Percentiles rank a stretch among this genome's conserved stretches.
Evolutionary conservation across 2,797 vertebrate genomes (phyloP).

Genomic region (Tinamus major): DNA sequence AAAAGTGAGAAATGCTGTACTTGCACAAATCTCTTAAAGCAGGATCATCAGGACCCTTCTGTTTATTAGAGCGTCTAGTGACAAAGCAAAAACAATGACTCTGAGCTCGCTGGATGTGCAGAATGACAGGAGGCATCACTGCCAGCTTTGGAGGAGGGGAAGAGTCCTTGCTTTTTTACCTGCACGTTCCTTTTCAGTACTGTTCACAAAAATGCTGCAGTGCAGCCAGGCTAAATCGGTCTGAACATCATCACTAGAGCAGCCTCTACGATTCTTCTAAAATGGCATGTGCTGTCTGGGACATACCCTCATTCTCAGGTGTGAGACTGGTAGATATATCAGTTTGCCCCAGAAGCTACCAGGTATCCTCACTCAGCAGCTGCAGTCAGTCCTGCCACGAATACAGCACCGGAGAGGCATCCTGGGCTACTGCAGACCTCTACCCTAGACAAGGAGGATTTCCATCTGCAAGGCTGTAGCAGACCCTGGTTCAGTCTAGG

Average conservation of each 20-base stretch:
- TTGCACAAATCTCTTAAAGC: not conserved
- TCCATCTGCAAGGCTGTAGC: not conserved
- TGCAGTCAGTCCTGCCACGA: not conserved
- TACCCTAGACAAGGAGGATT: not conserved
- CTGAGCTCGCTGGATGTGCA: not conserved
- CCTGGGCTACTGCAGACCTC: not conserved
- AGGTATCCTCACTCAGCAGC: not conserved
- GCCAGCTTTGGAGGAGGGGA: not conserved
- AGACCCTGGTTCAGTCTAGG: not conserved
- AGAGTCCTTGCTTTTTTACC: not conserved
- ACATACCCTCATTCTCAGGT: not conserved
- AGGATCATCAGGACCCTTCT: not conserved
- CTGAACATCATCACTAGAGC: not conserved
- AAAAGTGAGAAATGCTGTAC: not conserved
- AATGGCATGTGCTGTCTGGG: not conserved
- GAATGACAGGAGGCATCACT: rapidly evolving
- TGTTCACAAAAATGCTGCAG: conserved; percentile 5
- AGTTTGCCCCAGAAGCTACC: not conserved
- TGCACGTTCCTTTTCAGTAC: not conserved
- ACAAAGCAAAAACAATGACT: not conserved
- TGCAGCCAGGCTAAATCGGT: not conserved
- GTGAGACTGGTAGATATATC: not conserved
- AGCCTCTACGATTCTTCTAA: not conserved
- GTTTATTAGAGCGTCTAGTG: not conserved
- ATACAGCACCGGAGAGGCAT: too few species aligned